Percentiles rank a stretch among this genome's conserved stretches.
phyloP scores from a whole-genome alignment of 2,888 invertebrate species.

The Choristoneura rosaceana region DNA sequence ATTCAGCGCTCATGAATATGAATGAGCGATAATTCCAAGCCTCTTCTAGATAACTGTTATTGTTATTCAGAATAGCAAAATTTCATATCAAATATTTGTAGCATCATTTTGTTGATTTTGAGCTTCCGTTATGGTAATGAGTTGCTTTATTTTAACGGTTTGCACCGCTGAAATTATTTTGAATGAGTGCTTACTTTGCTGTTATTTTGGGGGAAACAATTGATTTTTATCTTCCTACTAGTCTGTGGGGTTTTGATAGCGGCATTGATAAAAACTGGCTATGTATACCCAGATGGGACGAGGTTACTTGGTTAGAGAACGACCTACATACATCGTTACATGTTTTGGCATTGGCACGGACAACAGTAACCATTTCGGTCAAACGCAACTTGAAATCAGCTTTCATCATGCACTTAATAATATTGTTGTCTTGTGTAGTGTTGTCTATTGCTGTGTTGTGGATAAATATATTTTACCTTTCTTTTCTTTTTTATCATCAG shows the following conservation, averaged over 20 bases:
- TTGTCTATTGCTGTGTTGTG: no score
- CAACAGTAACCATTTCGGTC: no score
- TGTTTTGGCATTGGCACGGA: no score
- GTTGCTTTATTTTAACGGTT: slow-evolving; percentile 29
- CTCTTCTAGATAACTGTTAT: slow-evolving; percentile 71
- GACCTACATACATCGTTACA: no score
- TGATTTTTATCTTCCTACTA: not conserved
- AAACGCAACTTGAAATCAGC: no score
- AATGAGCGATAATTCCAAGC: slow-evolving; percentile 67
- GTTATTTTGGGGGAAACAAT: not conserved
- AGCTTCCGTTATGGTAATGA: slow-evolving; percentile 40
- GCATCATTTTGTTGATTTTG: slow-evolving; percentile 39
- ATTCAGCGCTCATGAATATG: slow-evolving; percentile 73
- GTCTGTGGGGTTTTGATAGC: not conserved
- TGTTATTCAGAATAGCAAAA: slow-evolving; percentile 62
- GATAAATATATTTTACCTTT: no score
- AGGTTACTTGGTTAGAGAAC: no score
- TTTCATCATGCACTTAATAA: no score
- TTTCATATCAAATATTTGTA: slow-evolving; percentile 41
- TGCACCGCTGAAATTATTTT: slow-evolving; percentile 4
- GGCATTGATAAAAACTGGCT: no score
- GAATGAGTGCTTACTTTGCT: not conserved
- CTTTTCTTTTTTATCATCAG: no score
- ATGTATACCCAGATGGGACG: no score
- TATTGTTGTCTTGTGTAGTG: no score